phyloP scores from a whole-genome alignment of 1,140 invertebrate genomes.

The Aphelinus atriplicis region DNA sequence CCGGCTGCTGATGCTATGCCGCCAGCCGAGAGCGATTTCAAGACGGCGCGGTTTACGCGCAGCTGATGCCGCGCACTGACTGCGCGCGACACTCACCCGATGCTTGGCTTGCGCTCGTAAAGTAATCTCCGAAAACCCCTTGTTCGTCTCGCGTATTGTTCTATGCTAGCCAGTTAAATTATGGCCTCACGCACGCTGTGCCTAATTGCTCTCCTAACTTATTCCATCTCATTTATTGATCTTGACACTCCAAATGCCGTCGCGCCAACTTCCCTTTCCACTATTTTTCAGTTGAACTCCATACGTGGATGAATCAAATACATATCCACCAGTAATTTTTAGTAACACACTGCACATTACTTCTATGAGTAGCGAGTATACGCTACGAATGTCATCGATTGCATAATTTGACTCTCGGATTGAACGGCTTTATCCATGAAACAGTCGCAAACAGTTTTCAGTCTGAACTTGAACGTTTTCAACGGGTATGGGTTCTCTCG shows the following conservation, averaged over 20 bases:
- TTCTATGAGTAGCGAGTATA: too few relatives aligned
- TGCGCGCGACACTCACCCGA: slow-evolving; percentile 16
- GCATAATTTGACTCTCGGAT: too few relatives aligned
- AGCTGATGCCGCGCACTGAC: slow-evolving; percentile 52
- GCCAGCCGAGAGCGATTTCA: background rate
- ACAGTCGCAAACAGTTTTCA: too few relatives aligned
- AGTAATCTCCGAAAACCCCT: slow-evolving; percentile 30
- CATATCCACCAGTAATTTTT: too few relatives aligned
- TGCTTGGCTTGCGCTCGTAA: slow-evolving; percentile 23
- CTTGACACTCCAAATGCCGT: background rate
- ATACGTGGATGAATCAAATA: too few relatives aligned
- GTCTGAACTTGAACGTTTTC: too few relatives aligned
- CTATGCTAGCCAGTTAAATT: background rate
- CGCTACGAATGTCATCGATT: too few relatives aligned
- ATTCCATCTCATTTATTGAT: background rate
- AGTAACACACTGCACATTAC: too few relatives aligned
- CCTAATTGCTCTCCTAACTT: slow-evolving; percentile 3
- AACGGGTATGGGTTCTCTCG: too few relatives aligned
- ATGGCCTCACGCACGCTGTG: background rate
- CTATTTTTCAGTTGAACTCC: background rate
- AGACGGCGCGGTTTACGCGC: slow-evolving; percentile 29
- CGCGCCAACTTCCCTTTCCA: background rate
- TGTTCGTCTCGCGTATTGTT: background rate
- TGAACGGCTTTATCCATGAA: too few relatives aligned
- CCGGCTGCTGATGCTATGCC: background rate